Percentiles rank a stretch among this genome's conserved stretches.
Evolutionary conservation across 2,113 vertebrate genomes (phyloP).

Genomic region (Erythrocercus mccallii): DNA sequence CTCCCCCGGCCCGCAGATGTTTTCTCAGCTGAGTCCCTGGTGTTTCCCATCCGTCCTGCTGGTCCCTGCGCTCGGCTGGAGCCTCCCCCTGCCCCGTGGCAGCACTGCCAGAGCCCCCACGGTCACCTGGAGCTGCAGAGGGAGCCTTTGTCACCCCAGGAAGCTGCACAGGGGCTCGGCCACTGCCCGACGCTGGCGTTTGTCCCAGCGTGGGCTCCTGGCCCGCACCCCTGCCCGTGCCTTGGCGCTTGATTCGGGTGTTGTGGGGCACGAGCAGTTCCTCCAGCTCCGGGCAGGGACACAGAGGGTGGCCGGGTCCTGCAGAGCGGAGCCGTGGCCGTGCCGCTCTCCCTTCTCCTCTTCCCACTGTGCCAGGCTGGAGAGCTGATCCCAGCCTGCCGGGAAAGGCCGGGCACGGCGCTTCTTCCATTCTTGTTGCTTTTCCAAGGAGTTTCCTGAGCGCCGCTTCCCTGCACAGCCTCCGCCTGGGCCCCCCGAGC

Average conservation of each 20-base stretch:
- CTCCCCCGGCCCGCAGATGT: not conserved
- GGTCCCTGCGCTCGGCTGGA: not conserved
- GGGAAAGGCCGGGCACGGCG: not conserved
- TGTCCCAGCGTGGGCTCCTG: not conserved
- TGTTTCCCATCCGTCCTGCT: not conserved
- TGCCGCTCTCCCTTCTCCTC: no score
- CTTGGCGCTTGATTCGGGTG: not conserved
- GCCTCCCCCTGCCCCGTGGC: not conserved
- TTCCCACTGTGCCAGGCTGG: no score
- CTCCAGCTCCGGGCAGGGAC: not conserved
- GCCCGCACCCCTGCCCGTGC: not conserved
- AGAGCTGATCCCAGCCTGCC: fast-evolving
- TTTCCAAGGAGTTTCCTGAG: not conserved
- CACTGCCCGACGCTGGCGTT: fast-evolving
- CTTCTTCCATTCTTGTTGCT: not conserved
- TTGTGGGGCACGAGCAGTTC: fast-evolving
- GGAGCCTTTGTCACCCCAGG: not conserved
- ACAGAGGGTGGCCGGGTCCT: not conserved
- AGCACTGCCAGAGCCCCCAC: not conserved
- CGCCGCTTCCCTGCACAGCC: not conserved
- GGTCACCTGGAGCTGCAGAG: not conserved
- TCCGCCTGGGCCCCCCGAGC: fast-evolving
- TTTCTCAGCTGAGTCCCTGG: fast-evolving
- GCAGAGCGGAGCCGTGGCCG: not conserved
- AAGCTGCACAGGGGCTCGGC: not conserved